Evolutionary conservation across 2,113 vertebrate genomes (phyloP).

Genomic region (Nanorana parkeri): DNA sequence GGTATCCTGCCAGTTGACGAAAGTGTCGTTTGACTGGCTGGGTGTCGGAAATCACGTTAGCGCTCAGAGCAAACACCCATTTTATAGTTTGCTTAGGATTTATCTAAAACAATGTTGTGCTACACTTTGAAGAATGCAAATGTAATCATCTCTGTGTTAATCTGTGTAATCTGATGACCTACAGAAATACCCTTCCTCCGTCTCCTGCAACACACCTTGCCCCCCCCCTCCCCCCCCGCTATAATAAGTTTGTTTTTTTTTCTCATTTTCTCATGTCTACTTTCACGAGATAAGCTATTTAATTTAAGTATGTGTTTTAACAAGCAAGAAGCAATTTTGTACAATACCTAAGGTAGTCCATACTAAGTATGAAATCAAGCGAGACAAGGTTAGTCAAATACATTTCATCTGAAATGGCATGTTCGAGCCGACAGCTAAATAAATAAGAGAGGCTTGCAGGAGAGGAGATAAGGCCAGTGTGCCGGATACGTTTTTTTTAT

Average conservation of each 20-base stretch:
- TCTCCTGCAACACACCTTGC: neutral
- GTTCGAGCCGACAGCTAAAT: conserved; percentile 42
- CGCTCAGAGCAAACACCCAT: neutral
- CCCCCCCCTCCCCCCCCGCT: conserved; percentile 30
- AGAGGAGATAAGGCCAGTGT: conserved; percentile 31
- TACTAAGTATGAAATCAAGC: conserved; percentile 52
- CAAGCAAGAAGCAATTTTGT: conserved; percentile 40
- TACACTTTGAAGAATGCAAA: conserved; percentile 49
- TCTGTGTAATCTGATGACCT: conserved; percentile 54
- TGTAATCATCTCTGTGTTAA: conserved; percentile 38
- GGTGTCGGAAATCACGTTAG: neutral
- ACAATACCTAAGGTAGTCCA: conserved; percentile 29
- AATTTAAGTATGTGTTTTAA: conserved; percentile 57
- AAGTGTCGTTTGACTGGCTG: neutral
- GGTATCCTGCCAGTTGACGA: neutral
- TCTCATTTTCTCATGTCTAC: neutral
- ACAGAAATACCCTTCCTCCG: conserved; percentile 20
- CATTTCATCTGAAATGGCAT: conserved; percentile 49
- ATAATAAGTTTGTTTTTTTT: conserved; percentile 48
- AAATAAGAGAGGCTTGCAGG: conserved; percentile 17
- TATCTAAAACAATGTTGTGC: conserved; percentile 39
- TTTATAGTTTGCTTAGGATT: conserved; percentile 13
- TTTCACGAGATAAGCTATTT: conserved; percentile 49
- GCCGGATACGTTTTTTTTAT: conserved; percentile 8
- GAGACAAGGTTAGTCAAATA: conserved; percentile 49